A percentile compares a stretch with the other conserved stretches of the same genome.
phyloP scores from a whole-genome alignment of 2,113 vertebrate species.

The Casuarius casuarius region DNA sequence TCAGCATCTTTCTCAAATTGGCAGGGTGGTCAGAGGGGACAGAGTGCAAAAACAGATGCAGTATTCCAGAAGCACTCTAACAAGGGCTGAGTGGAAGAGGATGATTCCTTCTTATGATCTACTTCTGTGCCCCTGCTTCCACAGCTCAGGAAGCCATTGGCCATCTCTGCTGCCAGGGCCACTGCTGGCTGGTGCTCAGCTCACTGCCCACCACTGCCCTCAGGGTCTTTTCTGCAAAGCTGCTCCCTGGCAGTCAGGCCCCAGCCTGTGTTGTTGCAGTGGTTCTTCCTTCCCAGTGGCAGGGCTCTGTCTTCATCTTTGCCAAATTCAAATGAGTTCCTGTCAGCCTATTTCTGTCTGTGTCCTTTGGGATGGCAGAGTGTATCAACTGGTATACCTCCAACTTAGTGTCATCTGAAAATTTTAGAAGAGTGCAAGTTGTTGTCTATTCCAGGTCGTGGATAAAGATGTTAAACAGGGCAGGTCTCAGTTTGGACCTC shows the following conservation, averaged over 20 bases:
- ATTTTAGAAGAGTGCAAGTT: not conserved
- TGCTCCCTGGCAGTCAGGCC: not conserved
- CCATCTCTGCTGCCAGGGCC: fast-evolving
- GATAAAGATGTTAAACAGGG: no score
- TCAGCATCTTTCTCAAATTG: no score
- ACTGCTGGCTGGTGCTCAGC: not conserved
- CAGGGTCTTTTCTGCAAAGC: not conserved
- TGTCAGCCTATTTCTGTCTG: not conserved
- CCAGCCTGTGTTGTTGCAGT: not conserved
- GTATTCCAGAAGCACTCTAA: not conserved
- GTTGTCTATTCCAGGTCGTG: not conserved
- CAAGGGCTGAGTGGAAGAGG: not conserved
- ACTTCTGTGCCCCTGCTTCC: fast-evolving
- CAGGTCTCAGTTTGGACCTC: not conserved
- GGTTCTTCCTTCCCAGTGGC: no score
- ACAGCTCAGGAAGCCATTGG: fast-evolving
- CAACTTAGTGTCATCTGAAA: not conserved
- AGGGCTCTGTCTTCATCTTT: no score
- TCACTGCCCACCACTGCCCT: no score
- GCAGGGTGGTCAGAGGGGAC: not conserved
- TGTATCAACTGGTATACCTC: not conserved
- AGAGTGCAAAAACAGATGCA: not conserved
- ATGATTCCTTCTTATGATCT: fast-evolving
- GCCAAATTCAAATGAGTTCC: no score
- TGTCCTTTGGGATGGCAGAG: not conserved